phyloP scores from a whole-genome alignment of 2,797 vertebrate species.

The Pelochelys cantorii region DNA sequence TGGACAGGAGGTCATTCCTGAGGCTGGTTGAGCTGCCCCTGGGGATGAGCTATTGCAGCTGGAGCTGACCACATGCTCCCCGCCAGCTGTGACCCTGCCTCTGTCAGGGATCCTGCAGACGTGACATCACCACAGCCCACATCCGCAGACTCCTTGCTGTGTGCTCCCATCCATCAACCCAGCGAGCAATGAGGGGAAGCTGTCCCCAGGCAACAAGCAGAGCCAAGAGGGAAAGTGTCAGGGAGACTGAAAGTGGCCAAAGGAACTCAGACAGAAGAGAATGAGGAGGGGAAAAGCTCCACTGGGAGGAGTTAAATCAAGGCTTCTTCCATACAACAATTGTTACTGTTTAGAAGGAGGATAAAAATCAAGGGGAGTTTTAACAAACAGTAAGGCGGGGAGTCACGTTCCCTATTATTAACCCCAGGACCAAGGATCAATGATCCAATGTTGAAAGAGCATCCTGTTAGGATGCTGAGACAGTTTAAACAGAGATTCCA shows the following conservation, averaged over 20 bases:
- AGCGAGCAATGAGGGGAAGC: background rate
- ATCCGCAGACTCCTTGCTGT: background rate
- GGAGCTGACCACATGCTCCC: background rate
- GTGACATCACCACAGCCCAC: conserved; percentile 67
- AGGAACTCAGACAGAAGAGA: background rate
- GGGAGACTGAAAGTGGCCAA: background rate
- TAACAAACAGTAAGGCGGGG: background rate
- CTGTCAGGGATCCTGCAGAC: conserved; percentile 46
- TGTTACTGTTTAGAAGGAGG: background rate
- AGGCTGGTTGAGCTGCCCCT: accelerated
- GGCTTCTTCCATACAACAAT: background rate
- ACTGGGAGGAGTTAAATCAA: background rate
- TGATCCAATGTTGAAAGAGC: accelerated
- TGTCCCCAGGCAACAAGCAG: background rate
- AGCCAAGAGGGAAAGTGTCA: background rate
- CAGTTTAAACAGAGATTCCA: background rate
- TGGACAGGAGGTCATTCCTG: background rate
- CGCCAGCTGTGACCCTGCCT: background rate
- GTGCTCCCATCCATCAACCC: background rate
- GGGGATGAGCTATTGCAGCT: conserved; percentile 37
- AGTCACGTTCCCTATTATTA: background rate
- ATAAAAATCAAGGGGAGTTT: background rate
- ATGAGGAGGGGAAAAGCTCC: accelerated
- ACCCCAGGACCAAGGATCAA: accelerated
- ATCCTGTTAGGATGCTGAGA: accelerated